A percentile compares a stretch with the other conserved stretches of the same genome.
Evolutionary conservation across 2,797 vertebrate species (phyloP).

Genomic region (Pseudomugil tenellus): DNA sequence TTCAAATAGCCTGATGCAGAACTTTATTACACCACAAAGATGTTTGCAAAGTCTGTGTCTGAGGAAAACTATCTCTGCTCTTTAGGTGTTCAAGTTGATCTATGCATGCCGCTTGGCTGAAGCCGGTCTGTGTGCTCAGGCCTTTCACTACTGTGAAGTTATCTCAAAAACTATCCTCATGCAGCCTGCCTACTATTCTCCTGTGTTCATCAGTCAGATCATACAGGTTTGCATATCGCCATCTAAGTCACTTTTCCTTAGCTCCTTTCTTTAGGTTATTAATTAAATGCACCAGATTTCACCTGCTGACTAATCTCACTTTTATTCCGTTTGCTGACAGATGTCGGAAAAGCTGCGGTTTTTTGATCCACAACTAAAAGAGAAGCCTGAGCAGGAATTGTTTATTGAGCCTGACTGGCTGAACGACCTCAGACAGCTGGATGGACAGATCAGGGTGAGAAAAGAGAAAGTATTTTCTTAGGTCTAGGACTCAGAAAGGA

Average conservation of each 20-base stretch:
- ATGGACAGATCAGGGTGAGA: conserved; percentile 89
- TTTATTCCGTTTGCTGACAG: conserved; percentile 70
- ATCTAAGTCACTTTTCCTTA: not conserved
- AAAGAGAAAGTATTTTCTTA: not conserved
- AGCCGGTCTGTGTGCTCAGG: conserved; percentile 91
- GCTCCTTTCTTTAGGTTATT: not conserved
- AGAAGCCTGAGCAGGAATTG: conserved; percentile 93
- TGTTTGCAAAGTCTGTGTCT: not conserved
- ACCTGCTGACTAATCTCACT: not conserved
- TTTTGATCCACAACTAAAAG: conserved; percentile 95
- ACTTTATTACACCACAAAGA: not conserved
- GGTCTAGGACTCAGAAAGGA: not conserved
- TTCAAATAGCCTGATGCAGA: not conserved
- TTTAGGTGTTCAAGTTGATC: conserved; percentile 95
- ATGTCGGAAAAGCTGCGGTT: conserved; percentile 91
- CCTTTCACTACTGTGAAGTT: conserved; percentile 97
- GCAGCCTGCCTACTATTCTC: conserved; percentile 86
- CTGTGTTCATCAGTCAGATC: conserved; percentile 89
- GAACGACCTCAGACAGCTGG: conserved; percentile 84
- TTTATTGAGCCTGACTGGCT: conserved; percentile 91
- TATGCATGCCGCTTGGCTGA: conserved; percentile 96
- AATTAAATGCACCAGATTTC: not conserved
- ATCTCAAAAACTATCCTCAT: conserved; percentile 87
- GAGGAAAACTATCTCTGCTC: conserved; percentile 7
- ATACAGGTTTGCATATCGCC: conserved; percentile 83